Base-by-base conservation (phyloP, 1,140 invertebrate genomes). In the Eciton burchellii region DNA sequence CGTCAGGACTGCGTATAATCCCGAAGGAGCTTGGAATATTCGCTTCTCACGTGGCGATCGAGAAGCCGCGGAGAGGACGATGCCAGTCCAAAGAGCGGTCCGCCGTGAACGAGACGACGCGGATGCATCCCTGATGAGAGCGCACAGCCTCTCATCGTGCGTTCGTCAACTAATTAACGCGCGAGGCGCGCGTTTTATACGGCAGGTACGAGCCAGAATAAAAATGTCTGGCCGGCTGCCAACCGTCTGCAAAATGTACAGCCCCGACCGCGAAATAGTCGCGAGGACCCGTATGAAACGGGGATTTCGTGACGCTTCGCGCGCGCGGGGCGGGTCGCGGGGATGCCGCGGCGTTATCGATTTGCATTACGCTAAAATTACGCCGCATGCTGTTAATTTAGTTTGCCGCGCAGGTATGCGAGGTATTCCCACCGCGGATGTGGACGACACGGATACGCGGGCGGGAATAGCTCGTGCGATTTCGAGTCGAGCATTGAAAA, bases 151-250 rank as follows among this genome's bases (percentile, higher is more conserved):
- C n/a, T n/a, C 73, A 35, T 35, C 16, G 19, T 41, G n/a, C n/a
- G 35, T 79, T 56, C 24, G 52, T 56, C 21, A 79, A 35, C 35
- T 35, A 35, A 35, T n/a, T n/a, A n/a, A n/a, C n/a, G 8, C 47
- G 62, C 66, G n/a, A 63, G 49, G 35, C 21, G 47, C 35, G 29
- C 74, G 26, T 49, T 6, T 73, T 45, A 54, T 19, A 26, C 41
- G 14, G 3, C 72, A 57, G 43, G 35, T 84, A 87, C 63, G 63
- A 63, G 70, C 52, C 73, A 79, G 88, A 81, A 86, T 83, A 87
- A 86, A 88, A 91, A 90, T 84, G 89, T 89, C 88, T 91, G 90
- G 91, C 89, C 21, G 24, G 26, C 11, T 88, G 90, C 90, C 91
- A 91, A 85, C 66, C 83, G 83, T 90, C 90, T 81, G 88, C 29